phyloP scores from a whole-genome alignment of 2,113 vertebrate genomes.

The Takifugu flavidus region DNA sequence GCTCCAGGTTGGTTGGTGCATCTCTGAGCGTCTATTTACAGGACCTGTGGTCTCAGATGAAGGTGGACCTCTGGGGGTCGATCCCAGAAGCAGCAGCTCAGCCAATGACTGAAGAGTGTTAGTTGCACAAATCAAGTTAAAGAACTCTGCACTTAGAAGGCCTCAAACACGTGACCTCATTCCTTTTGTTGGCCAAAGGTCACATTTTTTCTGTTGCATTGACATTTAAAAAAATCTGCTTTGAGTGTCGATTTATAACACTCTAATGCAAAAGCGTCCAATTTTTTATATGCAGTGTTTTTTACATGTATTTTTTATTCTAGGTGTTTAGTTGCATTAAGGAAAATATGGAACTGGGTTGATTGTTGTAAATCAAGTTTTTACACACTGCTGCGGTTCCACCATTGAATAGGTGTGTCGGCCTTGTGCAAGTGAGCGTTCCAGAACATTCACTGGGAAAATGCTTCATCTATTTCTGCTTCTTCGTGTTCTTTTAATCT shows the following conservation, averaged over 20 bases:
- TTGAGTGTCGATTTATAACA: slow-evolving; percentile 43
- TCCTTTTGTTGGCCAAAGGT: slow-evolving; percentile 6
- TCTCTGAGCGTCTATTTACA: slow-evolving; percentile 12
- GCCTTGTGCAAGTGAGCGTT: slow-evolving; percentile 44
- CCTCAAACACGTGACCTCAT: slow-evolving; percentile 5
- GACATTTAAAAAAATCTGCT: slow-evolving; percentile 26
- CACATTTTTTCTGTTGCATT: slow-evolving; percentile 37
- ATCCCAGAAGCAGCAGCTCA: too few species aligned
- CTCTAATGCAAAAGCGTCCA: slow-evolving; percentile 15
- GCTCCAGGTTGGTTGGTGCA: slow-evolving; percentile 2
- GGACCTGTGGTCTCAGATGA: slow-evolving; percentile 15
- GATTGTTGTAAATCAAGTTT: slow-evolving; percentile 29
- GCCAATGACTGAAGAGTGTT: slow-evolving; percentile 3
- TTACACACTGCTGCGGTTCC: slow-evolving; percentile 23
- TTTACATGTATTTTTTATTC: slow-evolving; percentile 37
- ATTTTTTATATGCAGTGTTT: slow-evolving; percentile 45
- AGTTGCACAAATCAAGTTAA: not conserved
- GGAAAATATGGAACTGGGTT: slow-evolving; percentile 8
- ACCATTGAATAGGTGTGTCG: slow-evolving; percentile 30
- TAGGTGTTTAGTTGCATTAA: slow-evolving; percentile 16
- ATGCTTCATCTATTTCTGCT: slow-evolving; percentile 15
- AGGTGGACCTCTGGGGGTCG: slow-evolving; percentile 3
- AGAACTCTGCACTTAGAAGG: slow-evolving; percentile 7
- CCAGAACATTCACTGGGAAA: slow-evolving; percentile 19
- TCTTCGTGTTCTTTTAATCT: slow-evolving; percentile 28